Conservation (phyloP, 2,888 invertebrate species). For the Epinotia nisella region DNA sequence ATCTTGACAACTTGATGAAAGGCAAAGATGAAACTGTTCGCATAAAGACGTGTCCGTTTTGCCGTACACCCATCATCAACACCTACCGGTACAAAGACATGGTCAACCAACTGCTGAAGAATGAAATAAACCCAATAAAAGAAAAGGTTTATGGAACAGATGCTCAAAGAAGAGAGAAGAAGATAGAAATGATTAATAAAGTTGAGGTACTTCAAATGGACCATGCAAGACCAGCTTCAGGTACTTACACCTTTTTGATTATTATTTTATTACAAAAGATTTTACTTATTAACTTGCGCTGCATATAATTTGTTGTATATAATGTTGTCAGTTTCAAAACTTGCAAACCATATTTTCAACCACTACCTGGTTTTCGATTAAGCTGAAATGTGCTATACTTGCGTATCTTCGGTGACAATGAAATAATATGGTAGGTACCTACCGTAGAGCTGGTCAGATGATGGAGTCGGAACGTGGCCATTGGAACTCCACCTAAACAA, state of each 20-base stretch:
- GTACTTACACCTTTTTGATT: constrained; percentile 5
- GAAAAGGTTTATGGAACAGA: constrained; percentile 66
- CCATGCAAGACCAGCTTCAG: not conserved
- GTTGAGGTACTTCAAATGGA: constrained; percentile 16
- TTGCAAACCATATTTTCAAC: no score
- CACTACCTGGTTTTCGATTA: no score
- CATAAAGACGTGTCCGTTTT: constrained; percentile 83
- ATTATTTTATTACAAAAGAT: no score
- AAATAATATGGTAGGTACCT: no score
- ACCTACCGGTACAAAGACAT: constrained; percentile 84
- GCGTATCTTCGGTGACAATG: no score
- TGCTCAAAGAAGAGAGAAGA: constrained; percentile 55
- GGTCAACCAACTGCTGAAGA: constrained; percentile 70
- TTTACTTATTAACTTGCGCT: not conserved
- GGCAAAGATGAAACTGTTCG: constrained; percentile 61
- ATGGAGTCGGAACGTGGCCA: no score
- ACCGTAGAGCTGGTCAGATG: no score
- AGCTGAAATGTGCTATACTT: no score
- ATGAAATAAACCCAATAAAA: constrained; percentile 76
- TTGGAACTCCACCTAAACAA: no score
- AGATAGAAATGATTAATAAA: constrained; percentile 48
- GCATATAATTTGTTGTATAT: no score
- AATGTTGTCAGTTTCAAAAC: no score
- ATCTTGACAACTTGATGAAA: constrained; percentile 74
- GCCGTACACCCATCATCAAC: constrained; percentile 84